Evolutionary conservation across 2,888 invertebrate genomes (phyloP), one percentile per base, ranked within the genome.

Genomic region (Aethes cnicana): DNA sequence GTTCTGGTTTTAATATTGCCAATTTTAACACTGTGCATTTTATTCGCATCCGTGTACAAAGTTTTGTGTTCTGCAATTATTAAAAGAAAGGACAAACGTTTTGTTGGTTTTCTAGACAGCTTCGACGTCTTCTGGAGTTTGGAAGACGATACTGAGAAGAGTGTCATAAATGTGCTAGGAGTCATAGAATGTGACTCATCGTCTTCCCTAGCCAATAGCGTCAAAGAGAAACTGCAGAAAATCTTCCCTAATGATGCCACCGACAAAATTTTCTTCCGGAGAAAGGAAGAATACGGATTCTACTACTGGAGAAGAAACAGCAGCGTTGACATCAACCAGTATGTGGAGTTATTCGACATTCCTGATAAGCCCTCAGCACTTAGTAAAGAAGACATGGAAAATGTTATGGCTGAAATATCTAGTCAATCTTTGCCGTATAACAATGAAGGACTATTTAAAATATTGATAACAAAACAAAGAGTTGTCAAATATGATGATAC

Each of bases 41-140:
- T 64, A 12, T 17, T 70, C 50, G 72, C 71, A 5, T 61, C 66
- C 12, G 14, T 67, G 8, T 80, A 76, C 52, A 81, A 79, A 61
- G 47, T 65, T 1, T 2, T 76, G 9, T 80, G 80, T 65, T 72
- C 62, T 8, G 53, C 73, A n/a, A 53, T 72, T 2, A 78, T 80
- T 21, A 72, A 62, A 53, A 59, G 57, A 48, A 70, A 62, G 48
- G 81, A 81, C 33, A 68, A 76, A 26, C 65, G 77, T 52, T 92
- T 88, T 57, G 80, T 71, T 2, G 81, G 83, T 14, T 78, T 91
- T 11, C 69, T 92, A 14, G 79, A 87, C 23, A 91, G 91, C 30
- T 81, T 85, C 5, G 92, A 92, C 59, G 81, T 84, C 1, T 80
- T 91, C 46, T 91, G 91, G 91, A 86, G 90, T 20, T 60, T 91